These are phyloP conservation scores for Gnathonemus echidnorhynchus DNA, from an alignment of 2,113 vertebrate species.

Conservation along the genomic window DNA sequence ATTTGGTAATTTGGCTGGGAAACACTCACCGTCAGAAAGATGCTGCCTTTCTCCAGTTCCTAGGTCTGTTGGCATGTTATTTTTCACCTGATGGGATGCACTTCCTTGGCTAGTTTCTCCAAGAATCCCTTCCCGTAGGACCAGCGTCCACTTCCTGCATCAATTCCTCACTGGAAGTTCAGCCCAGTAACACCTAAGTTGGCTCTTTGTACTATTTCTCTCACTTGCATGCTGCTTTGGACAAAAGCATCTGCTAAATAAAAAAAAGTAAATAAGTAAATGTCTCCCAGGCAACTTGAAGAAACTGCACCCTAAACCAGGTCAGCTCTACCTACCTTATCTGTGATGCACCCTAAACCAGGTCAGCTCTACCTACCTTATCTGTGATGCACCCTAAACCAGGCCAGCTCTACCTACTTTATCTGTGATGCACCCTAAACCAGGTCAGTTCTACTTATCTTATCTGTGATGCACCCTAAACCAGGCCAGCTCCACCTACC, in stretches of 20 bases:
- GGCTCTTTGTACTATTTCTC: not conserved
- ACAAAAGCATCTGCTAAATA: not conserved
- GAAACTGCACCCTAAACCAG: slow-evolving; percentile 56
- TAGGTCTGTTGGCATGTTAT: slow-evolving; percentile 61
- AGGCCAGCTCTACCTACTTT: not conserved
- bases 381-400: not conserved
- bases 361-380: not conserved
- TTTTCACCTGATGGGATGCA: slow-evolving; percentile 73
- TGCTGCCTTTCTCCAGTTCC: slow-evolving; percentile 73
- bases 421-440: not conserved
- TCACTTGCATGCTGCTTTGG: not conserved
- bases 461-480: too few relatives aligned
- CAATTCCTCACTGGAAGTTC: not conserved
- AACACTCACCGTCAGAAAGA: slow-evolving; percentile 72
- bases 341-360: not conserved
- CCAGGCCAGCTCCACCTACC: too few relatives aligned
- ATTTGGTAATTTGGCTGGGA: not conserved
- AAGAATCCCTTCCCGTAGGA: slow-evolving; percentile 61
- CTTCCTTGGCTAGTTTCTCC: slow-evolving; percentile 83
- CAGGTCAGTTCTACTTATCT: not conserved
- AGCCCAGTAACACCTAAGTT: not conserved
- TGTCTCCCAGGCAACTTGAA: slow-evolving; percentile 68
- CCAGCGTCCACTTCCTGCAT: slow-evolving; percentile 40
- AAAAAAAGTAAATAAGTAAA: not conserved
- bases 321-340: not conserved